Conservation (phyloP, 1,140 invertebrate genomes). For the Cydia pomonella region DNA sequence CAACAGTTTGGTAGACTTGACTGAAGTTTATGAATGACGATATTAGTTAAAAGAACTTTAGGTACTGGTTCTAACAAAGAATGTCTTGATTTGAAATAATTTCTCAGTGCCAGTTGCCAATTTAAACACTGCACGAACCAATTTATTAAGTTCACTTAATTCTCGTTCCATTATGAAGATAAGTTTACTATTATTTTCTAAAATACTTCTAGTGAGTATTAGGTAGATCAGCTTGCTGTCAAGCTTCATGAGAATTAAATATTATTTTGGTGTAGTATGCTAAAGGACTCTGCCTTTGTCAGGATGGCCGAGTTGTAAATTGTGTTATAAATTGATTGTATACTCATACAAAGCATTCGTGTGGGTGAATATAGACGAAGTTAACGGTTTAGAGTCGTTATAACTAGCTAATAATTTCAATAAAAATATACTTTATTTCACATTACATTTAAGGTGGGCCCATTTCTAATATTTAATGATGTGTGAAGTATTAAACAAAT, state of each 20-base stretch:
- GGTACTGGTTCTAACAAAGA: background rate
- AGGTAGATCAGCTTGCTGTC: no score
- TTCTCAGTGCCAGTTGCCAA: background rate
- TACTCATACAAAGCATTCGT: background rate
- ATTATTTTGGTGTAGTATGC: background rate
- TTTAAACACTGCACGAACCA: background rate
- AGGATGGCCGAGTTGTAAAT: background rate
- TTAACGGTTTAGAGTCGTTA: constrained; percentile 18
- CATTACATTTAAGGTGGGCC: constrained; percentile 35
- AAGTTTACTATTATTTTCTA: no score
- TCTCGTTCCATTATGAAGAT: no score
- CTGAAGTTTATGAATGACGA: no score
- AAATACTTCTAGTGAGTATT: no score
- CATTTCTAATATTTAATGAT: constrained; percentile 37
- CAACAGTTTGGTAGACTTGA: no score
- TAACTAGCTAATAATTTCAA: constrained; percentile 34
- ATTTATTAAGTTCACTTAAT: background rate
- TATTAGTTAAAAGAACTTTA: no score
- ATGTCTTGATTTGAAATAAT: background rate
- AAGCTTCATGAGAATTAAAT: no score
- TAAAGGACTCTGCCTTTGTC: background rate
- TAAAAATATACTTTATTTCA: constrained; percentile 33
- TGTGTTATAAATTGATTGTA: background rate
- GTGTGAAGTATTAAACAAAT: constrained; percentile 34
- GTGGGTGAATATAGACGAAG: constrained; percentile 19